A percentile compares a stretch with the other conserved stretches of the same genome.
Conservation (phyloP, 2,113 vertebrate species). For the Aegotheles bennettii region DNA sequence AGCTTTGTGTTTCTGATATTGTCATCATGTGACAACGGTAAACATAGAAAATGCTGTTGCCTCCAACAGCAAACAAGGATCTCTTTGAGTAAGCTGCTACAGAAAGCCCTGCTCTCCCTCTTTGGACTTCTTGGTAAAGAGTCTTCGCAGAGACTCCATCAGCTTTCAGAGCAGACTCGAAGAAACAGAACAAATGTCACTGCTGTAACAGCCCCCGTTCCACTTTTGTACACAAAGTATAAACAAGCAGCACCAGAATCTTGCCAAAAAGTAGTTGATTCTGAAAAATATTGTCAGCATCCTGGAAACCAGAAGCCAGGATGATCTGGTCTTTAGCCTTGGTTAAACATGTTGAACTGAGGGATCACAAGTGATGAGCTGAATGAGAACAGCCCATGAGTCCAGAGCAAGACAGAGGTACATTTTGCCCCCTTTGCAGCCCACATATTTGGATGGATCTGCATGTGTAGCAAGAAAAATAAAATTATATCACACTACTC, state of each 20-base stretch:
- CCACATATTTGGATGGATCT: background rate
- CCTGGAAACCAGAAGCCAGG: background rate
- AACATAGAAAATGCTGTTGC: background rate
- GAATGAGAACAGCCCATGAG: background rate
- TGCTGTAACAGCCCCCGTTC: background rate
- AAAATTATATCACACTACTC: background rate
- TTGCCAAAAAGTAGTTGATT: background rate
- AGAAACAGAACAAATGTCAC: background rate
- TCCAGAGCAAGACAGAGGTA: background rate
- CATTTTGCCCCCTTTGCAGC: accelerated
- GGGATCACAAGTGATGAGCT: background rate
- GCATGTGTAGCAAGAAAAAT: background rate
- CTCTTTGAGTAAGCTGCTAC: background rate
- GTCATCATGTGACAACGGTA: background rate
- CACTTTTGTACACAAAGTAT: background rate
- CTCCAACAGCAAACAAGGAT: background rate
- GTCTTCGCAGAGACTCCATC: background rate
- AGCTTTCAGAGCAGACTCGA: background rate
- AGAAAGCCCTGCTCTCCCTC: background rate
- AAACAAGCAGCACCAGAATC: background rate
- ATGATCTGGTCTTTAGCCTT: background rate
- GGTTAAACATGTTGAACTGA: background rate
- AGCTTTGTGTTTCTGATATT: background rate
- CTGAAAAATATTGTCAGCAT: background rate
- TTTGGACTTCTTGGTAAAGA: background rate